These are phyloP conservation scores for Elachura formosa DNA, from an alignment of 2,113 vertebrate genomes.

Conservation along the genomic window DNA sequence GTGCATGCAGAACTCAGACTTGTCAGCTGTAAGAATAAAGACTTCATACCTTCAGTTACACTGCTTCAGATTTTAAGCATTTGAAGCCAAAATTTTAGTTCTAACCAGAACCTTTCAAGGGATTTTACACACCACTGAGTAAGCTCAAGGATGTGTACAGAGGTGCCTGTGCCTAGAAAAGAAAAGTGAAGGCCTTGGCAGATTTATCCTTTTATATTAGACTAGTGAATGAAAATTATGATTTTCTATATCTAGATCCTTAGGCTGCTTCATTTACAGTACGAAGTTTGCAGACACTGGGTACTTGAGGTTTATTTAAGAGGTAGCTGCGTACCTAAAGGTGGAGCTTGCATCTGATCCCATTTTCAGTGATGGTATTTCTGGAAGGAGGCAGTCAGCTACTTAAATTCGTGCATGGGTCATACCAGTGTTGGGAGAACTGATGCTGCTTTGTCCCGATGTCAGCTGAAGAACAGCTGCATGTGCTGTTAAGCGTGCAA, in stretches of 20 bases:
- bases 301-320: not conserved
- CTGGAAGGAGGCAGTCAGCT: no score
- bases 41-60: not conserved
- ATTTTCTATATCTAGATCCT: not conserved
- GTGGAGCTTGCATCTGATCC: not conserved
- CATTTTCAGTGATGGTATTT: not conserved
- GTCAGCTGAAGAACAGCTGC: not conserved
- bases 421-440: not conserved
- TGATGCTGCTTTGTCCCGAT: not conserved
- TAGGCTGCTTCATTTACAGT: not conserved
- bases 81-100: not conserved
- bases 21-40: not conserved
- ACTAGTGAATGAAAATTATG: not conserved
- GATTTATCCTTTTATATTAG: not conserved
- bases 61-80: not conserved
- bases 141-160: fast-evolving
- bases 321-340: not conserved
- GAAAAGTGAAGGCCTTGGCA: not conserved
- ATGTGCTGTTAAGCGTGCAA: fast-evolving
- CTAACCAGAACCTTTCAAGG: not conserved
- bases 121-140: fast-evolving
- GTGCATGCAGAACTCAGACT: not conserved
- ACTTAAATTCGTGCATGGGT: fast-evolving
- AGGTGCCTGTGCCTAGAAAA: not conserved
- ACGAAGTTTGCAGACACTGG: not conserved